Base-by-base conservation (phyloP, 2,888 invertebrate genomes). In the Panopea generosa region DNA sequence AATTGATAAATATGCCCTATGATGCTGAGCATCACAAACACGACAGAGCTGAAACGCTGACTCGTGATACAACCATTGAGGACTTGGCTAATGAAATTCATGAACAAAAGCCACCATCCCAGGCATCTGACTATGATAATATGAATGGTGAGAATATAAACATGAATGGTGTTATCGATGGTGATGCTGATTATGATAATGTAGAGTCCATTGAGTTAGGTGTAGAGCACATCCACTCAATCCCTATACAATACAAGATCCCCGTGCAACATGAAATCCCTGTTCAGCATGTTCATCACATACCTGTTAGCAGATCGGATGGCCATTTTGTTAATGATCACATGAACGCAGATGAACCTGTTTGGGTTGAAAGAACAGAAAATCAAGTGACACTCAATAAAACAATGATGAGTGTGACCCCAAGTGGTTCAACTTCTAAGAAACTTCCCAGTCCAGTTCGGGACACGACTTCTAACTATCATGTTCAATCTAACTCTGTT, bases 81-180 rank as follows among this genome's bases (percentile, higher is more conserved):
- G 77, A 85, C 61, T 62, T 85, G 59, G 76, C 78, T 11, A 55
- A 75, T 29, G 83, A 77, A 56, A 61, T 66, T 26, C 56, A 73
- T 3, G 82, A 82, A 9, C 55, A 68, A 7, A 84, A 84, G 49
- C 84, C 87, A 6, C 84, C 87, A 0, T 89, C 89, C 0, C 79
- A 84, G 45, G 79, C 86, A 16, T 89, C 90, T 0, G 88, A 90
- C 49, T 90, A 90, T 81, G 90, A 90, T 57, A 90, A 90, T 63
- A 74, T 90, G 55, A 71, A 60, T 45, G 69, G 53, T 16, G 49
- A 50, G 2, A 72, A 70, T 62, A 63, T 59, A 18, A 63, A 71
- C 26, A 33, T 76, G 11, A 74, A 81, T 26, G 67, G 56, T n/a
- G 45, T 14, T 14, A n/a, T n/a, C n/a, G n/a, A n/a, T n/a, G 66